Base-by-base conservation (phyloP, 2,888 invertebrate species). In the Phortica magna region DNA sequence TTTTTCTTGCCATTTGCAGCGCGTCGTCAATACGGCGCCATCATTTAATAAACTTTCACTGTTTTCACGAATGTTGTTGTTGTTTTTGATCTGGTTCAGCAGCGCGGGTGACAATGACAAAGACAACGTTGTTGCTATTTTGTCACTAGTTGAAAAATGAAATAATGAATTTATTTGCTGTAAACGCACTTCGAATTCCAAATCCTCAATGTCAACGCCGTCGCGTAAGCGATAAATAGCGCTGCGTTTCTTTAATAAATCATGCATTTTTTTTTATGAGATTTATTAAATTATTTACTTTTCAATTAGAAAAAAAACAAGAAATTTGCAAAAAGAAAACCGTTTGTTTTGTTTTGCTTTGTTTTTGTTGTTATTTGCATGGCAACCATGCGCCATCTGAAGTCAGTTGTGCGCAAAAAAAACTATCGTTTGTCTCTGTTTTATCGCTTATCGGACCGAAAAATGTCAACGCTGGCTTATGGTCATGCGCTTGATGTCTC, bases 1-100 rank as follows among this genome's bases (percentile, higher is more conserved):
- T 91, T 96, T 96, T 86, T 96, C 93, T 89, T 96, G 96, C 96
- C 96, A 96, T 81, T 91, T 90, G 80, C 96, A 86, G 79, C 14
- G 85, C 84, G n/a, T 75, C 76, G 22, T 86, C 84, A n/a, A 64
- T 59, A 0, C 65, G 41, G 2, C 75, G 14, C 17, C 31, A 0
- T 70, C 42, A 5, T 31, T 68, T 7, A 43, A 43, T 7, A 22
- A 5, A 39, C 17, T 7, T 55, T 9, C 10, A 53, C 39, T 14
- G 14, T 57, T 55, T 12, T 12, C 55, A 39, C 43, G 12, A 12
- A 59, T 67, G 6, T 9, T 55, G 48, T 7, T 71, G 19, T n/a
- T 31, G 10, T 61, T 12, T n/a, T n/a, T n/a, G n/a, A n/a, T n/a
- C n/a, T n/a, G n/a, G 74, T 19, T 65, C 70, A 10, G 4, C 59